These are phyloP conservation scores for Ameiurus melas DNA, from an alignment of 2,113 vertebrate genomes.

Conservation along the genomic window DNA sequence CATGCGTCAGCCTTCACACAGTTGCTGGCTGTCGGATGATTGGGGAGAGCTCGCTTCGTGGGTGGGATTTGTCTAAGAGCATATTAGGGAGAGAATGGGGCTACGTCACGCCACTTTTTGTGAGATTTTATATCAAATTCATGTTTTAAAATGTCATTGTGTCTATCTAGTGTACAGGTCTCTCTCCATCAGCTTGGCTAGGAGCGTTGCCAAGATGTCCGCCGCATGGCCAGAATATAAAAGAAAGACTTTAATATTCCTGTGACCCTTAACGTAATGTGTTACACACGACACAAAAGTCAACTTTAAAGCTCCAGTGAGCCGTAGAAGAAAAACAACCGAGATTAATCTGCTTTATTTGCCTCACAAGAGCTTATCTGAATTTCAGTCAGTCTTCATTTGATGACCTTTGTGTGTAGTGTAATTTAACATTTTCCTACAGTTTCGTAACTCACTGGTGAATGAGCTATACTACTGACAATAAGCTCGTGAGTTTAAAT, in stretches of 20 bases:
- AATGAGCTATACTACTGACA: background rate
- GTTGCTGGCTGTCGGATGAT: background rate
- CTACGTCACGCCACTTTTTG: background rate
- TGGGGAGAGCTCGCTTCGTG: background rate
- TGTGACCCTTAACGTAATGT: background rate
- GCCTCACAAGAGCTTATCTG: constrained; percentile 3
- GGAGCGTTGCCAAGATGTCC: background rate
- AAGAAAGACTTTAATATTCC: background rate
- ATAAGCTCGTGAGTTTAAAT: constrained; percentile 13
- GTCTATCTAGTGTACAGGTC: background rate
- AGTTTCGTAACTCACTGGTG: background rate
- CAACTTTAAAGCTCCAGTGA: constrained; percentile 4
- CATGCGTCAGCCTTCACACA: background rate
- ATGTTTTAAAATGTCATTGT: background rate
- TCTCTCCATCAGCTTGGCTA: background rate
- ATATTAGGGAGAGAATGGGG: background rate
- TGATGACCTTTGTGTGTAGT: constrained; percentile 6
- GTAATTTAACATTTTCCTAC: constrained; percentile 24
- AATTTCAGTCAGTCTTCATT: constrained; percentile 14
- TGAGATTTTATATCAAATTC: background rate
- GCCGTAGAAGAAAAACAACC: background rate
- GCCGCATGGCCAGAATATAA: background rate
- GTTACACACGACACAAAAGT: background rate
- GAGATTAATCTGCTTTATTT: background rate
- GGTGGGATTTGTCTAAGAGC: background rate